Base-by-base conservation (phyloP, 2,888 invertebrate genomes). In the Biston betularia region DNA sequence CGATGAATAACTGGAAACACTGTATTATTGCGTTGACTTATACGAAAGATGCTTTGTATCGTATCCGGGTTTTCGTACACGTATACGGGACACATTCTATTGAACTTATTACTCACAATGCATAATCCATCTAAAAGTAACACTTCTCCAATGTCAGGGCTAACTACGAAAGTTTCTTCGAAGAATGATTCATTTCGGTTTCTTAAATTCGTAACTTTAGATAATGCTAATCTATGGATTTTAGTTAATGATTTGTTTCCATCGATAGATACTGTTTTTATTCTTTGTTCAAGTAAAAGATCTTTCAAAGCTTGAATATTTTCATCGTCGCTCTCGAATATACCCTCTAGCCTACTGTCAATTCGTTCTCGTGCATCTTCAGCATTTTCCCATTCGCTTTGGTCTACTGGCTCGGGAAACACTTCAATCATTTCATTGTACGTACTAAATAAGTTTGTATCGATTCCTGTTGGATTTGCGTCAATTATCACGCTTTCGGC, bases 1-100 rank as follows among this genome's bases (percentile, higher is more conserved):
- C 95, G 87, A 80, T 96, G 94, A 52, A 95, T 84, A 8, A 95
- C 87, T 0, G 96, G 93, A 83, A 85, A 95, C 15, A 95, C 77
- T 49, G 89, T 85, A 52, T 85, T 84, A 45, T 82, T 87, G 35
- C 79, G 78, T 76, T 90, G 92, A 59, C 83, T 79, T 10, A 93
- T 85, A 63, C 89, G 84, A 79, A 91, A 95, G 77, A 94, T 90
- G 78, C 94, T 89, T 24, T 77, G 89, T 63, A 95, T 80, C 0
- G 93, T 86, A 61, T 89, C 81, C 46, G 90, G 85, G 68, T 94
- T 88, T 75, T 94, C 90, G 76, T 81, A 90, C 56, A 95, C 86
- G 76, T 95, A 94, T 0, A 96, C 96, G 0, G 96, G 96, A 80
- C 96, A 96, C 76, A 94, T 92, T 62, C 94, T 92, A 33, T 95